Evolutionary conservation across 2,797 vertebrate species (phyloP), one percentile per base, ranked within the genome.

Genomic region (Myioborus melanocephalus): DNA sequence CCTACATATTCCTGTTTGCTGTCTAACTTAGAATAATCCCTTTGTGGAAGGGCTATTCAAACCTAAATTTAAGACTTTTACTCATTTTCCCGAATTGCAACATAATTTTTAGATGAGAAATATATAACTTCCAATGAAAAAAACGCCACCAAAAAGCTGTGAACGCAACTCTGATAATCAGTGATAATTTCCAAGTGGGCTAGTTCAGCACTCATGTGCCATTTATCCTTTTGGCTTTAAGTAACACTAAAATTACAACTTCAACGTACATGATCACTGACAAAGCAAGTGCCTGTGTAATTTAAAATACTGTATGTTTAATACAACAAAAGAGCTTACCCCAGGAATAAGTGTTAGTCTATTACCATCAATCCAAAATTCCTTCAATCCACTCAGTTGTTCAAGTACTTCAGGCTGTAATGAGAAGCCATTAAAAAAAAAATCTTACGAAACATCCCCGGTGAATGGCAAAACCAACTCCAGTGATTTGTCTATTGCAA

Each of bases 321-420:
- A 92, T 83, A 78, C 12, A 83, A 57, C 14, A 50, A 55, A 95
- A 88, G 65, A 92, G 98, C 97, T 96, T 98, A 99, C 99, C 98
- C 99, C 99, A 55, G 99, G 99, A 97, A 99, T 98, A 98, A 98
- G 98, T 16, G 99, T 98, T 96, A 99, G 97, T 97, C 98, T 98
- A 97, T 99, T 99, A 90, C 99, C 99, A 81, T 99, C 99, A 97
- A 99, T 99, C 99, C 99, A 99, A 97, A 99, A 98, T 97, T 99
- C 99, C 97, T 98, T 99, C 97, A 99, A 98, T 96, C 98, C 99
- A 92, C 97, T 98, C 96, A 99, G 98, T 96, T 99, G 99, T 98
- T 99, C 99, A 98, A 99, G 96, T 95, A 99, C 99, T 98, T 99
- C 99, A 99, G 99, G 99, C 99, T 99, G 91, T 72, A 96, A 96